These are phyloP conservation scores for Protodeltote pygarga DNA, from an alignment of 2,888 invertebrate species.

Conservation along the genomic window DNA sequence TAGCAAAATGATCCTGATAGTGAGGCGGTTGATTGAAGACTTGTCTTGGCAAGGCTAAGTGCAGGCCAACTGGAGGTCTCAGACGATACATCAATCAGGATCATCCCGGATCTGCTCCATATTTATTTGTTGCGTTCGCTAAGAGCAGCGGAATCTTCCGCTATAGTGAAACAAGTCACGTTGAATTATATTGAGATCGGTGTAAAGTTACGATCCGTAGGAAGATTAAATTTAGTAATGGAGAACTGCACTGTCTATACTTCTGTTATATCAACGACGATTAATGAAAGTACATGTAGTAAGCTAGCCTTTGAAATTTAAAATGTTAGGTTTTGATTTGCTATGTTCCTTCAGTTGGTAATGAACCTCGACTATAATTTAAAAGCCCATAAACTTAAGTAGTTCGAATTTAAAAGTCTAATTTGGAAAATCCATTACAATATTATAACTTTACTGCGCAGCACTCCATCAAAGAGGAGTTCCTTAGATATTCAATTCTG, in stretches of 20 bases:
- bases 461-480: background rate
- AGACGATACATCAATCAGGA: constrained; percentile 66
- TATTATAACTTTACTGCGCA: background rate
- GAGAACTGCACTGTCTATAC: too few relatives aligned
- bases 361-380: too few relatives aligned
- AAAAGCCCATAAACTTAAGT: too few relatives aligned
- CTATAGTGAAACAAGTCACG: constrained; percentile 9
- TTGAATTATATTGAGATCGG: constrained; percentile 12
- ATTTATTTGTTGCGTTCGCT: constrained; percentile 60
- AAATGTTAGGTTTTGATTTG: too few relatives aligned
- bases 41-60: constrained; percentile 30
- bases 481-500: constrained; percentile 10
- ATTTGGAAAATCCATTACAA: too few relatives aligned
- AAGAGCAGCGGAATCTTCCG: constrained; percentile 15
- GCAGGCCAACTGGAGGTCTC: constrained; percentile 33
- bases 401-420: too few relatives aligned
- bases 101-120: constrained; percentile 57
- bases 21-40: constrained; percentile 29
- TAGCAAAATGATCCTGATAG: constrained; percentile 18
- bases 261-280: too few relatives aligned
- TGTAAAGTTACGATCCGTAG: constrained; percentile 7
- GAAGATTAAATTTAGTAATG: constrained; percentile 4
- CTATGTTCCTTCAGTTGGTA: too few relatives aligned
- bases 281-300: too few relatives aligned
- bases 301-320: too few relatives aligned